Evolutionary conservation across 2,888 invertebrate species (phyloP), one percentile per base, ranked within the genome.

Genomic region (Apotomis turbidana): DNA sequence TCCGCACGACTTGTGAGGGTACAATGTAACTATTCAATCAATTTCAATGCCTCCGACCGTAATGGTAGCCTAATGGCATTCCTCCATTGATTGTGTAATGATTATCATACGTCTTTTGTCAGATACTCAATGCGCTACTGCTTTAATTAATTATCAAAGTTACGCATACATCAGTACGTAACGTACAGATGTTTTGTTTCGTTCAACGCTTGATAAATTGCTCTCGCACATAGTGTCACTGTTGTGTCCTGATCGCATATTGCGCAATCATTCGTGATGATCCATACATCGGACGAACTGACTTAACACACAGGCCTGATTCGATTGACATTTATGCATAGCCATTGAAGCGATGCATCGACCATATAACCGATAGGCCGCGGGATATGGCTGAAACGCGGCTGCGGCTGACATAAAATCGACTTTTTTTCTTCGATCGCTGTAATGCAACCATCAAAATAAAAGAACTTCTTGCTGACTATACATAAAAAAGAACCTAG

Each of bases 51-150:
- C 41, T 54, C 70, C 9, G 12, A 41, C 57, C 54, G 67, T 57
- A 68, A 68, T 62, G 52, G 71, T 60, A 66, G 66, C 49, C 6
- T 66, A 51, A 66, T 68, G 61, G 44, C 61, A 71, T 67, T 60
- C 61, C 66, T 60, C 46, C 51, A 61, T 67, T 52, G 67, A 67
- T 67, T 38, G 60, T 27, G 41, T 66, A 57, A 66, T 57, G 9
- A 44, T 54, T 61, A 51, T 61, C 61, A 36, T 44, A 67, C 60
- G 54, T 12, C 54, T 61, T 64, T 67, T 67, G 62, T 66, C 46
- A 57, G 49, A 57, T 57, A 68, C 68, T 71, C 52, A 68, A 62
- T 51, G 62, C 38, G 46, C 46, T 15, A 41, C 57, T 57, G 62
- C 15, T 62, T 58, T 52, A 59, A 59, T 61, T 27, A 46, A 68